Evolutionary conservation across 2,113 vertebrate genomes (phyloP), one percentile per base, ranked within the genome.

Genomic region (Atractosteus spatula): DNA sequence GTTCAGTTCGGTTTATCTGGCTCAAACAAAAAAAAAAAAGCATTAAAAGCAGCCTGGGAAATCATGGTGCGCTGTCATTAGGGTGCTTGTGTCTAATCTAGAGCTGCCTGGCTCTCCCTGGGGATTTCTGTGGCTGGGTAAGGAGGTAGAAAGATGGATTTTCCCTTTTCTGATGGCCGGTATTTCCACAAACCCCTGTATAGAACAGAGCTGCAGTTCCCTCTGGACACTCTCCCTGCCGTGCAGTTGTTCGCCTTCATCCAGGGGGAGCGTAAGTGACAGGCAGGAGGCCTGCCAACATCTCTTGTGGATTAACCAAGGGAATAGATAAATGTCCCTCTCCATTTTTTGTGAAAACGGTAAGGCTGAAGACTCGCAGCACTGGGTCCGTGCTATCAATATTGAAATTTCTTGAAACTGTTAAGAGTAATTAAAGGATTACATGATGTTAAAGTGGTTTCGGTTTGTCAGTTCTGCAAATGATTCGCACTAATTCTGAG

Each of bases 361-460:
- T 29, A 13, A 65, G 42, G 41, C 12, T 14, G 3, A 7, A n/a
- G 3, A 3, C 1, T 10, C 45, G 16, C 7, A 8, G 16, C 65
- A 55, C 17, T 62, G 16, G 67, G 41, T 56, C 54, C 55, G 8
- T n/a, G 11, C 47, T 51, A 57, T 73, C 44, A 55, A 11, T 41
- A 51, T 68, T 73, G n/a, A 45, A 43, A n/a, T 55, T 43, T 51
- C 47, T 51, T 12, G 14, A 45, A 67, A 44, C 8, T 42, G 64
- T 55, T 7, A 16, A 10, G 42, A 44, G 57, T 73, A 73, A 73
- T 68, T 45, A 65, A 10, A 6, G 71, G 71, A 73, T 68, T 61
- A 59, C 55, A 29, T 29, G 29, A 16, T 59, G 71, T 62, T 57
- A 73, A 47, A 7, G 64, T 14, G 13, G 44, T 41, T 43, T 0